phyloP scores from a whole-genome alignment of 2,797 vertebrate species.

The Poliocrania exsul region DNA sequence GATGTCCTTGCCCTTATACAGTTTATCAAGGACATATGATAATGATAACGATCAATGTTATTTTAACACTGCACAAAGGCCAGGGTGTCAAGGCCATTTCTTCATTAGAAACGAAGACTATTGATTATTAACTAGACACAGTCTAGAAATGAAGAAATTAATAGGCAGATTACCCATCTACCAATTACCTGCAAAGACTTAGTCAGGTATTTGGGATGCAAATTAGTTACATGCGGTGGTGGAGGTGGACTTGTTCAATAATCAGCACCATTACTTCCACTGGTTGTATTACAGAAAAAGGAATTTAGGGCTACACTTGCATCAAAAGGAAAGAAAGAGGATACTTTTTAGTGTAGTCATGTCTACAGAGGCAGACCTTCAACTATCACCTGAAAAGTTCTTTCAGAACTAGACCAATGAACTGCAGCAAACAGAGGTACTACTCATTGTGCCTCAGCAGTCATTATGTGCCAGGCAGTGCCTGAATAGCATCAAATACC shows the following conservation, averaged over 20 bases:
- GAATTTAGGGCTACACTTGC: not conserved
- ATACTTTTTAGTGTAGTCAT: not conserved
- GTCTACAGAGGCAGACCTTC: not conserved
- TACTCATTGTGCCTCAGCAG: not conserved
- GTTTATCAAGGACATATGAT: constrained; percentile 80
- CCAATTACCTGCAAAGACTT: constrained; percentile 57
- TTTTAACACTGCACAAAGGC: constrained; percentile 79
- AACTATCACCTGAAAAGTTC: not conserved
- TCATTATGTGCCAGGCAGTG: not conserved
- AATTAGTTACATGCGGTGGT: constrained; percentile 59
- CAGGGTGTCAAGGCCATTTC: constrained; percentile 73
- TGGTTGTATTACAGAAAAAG: not conserved
- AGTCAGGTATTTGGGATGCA: constrained; percentile 70
- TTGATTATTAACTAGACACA: constrained; percentile 80
- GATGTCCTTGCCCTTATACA: constrained; percentile 70
- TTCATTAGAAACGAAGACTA: constrained; percentile 78
- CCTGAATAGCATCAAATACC: not conserved
- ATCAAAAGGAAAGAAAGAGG: not conserved
- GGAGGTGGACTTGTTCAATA: constrained; percentile 46
- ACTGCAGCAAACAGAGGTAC: not conserved
- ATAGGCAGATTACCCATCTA: constrained; percentile 64
- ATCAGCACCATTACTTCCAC: not conserved
- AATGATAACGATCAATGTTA: constrained; percentile 79
- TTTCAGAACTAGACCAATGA: not conserved
- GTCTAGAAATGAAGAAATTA: constrained; percentile 73